A percentile compares a stretch with the other conserved stretches of the same genome.
Evolutionary conservation across 2,797 vertebrate species (phyloP).

Genomic region (Syngnathus rostellatus): DNA sequence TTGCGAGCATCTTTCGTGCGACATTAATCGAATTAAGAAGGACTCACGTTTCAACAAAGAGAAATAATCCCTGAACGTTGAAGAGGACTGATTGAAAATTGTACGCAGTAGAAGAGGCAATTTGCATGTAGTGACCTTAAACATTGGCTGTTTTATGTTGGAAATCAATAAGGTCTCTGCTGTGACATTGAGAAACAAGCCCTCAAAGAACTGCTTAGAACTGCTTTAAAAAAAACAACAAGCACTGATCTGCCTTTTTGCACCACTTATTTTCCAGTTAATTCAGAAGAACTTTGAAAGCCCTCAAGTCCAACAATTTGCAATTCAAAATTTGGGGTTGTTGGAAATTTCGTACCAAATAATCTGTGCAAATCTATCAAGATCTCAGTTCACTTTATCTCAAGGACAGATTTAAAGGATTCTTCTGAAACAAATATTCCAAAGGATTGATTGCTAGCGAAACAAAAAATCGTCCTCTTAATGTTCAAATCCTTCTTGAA

Average conservation of each 20-base stretch:
- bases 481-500: background rate
- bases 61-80: slow-evolving; percentile 5
- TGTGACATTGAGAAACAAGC: background rate
- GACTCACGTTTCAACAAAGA: background rate
- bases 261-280: background rate
- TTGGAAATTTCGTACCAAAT: too few relatives aligned
- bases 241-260: background rate
- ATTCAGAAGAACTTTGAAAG: background rate
- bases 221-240: background rate
- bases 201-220: background rate
- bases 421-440: background rate
- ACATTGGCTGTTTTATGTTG: background rate
- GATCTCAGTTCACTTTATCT: too few relatives aligned
- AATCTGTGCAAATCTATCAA: too few relatives aligned
- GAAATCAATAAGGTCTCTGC: slow-evolving; percentile 1
- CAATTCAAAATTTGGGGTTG: too few relatives aligned
- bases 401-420: too few relatives aligned
- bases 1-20: background rate
- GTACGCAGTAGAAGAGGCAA: background rate
- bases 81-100: slow-evolving; percentile 3
- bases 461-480: too few relatives aligned
- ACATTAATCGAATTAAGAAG: background rate
- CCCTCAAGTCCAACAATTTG: background rate
- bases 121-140: slow-evolving; percentile 5
- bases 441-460: background rate